Evolutionary conservation across 2,888 invertebrate genomes (phyloP).

Genomic region (Monoplex corrugatus): DNA sequence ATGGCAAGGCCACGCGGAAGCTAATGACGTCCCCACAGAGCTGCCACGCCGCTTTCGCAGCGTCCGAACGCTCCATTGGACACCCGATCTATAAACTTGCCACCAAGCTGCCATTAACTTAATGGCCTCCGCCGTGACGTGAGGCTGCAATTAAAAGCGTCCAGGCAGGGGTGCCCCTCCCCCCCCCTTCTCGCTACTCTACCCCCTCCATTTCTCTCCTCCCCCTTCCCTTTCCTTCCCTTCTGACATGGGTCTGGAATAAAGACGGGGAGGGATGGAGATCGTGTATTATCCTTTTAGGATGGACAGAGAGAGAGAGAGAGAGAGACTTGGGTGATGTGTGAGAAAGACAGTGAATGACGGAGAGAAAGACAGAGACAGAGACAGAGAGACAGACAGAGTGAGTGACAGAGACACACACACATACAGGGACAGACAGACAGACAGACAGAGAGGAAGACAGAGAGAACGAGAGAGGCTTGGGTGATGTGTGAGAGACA

Average conservation of each 20-base stretch:
- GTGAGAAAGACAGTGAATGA: too few relatives aligned
- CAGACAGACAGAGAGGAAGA: background rate
- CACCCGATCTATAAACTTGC: conserved; percentile 30
- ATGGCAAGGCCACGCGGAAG: background rate
- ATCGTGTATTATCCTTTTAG: background rate
- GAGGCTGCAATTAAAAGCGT: conserved; percentile 31
- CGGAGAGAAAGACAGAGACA: background rate
- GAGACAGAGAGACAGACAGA: background rate
- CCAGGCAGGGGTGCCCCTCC: background rate
- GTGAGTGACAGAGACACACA: too few relatives aligned
- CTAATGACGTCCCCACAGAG: conserved; percentile 5
- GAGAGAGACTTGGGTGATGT: too few relatives aligned
- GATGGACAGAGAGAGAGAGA: background rate
- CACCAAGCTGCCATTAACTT: conserved; percentile 30
- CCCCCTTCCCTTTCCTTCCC: background rate
- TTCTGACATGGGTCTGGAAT: background rate
- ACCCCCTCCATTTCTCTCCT: background rate
- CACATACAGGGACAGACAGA: too few relatives aligned
- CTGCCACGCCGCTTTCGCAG: background rate
- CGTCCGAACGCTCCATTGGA: conserved; percentile 9
- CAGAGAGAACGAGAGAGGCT: background rate
- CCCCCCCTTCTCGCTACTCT: background rate
- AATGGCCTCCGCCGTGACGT: conserved; percentile 1
- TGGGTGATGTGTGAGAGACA: too few relatives aligned
- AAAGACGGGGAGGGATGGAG: background rate